phyloP scores from a whole-genome alignment of 1,140 invertebrate genomes.

The Tetragonula clypearis region DNA sequence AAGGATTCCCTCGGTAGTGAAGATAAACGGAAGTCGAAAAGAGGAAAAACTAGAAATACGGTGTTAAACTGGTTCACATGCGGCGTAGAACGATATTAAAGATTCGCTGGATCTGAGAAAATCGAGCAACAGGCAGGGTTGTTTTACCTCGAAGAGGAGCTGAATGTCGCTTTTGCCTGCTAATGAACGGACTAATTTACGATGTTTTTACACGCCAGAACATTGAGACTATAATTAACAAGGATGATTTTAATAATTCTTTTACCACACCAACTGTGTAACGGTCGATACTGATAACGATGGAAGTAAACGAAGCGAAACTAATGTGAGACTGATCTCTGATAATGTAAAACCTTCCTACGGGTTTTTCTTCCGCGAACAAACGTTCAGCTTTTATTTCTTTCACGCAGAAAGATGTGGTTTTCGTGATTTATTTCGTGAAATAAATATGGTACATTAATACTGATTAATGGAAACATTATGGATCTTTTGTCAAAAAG shows the following conservation, averaged over 20 bases:
- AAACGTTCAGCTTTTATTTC: too few relatives aligned
- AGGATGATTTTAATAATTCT: background rate
- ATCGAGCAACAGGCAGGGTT: background rate
- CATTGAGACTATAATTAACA: conserved; percentile 20
- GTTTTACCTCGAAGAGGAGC: conserved; percentile 12
- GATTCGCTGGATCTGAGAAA: background rate
- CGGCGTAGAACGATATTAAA: conserved; percentile 19
- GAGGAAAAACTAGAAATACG: background rate
- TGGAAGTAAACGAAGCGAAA: background rate
- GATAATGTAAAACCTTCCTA: background rate
- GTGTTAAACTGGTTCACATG: conserved; percentile 31
- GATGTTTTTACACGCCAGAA: background rate
- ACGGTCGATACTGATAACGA: background rate
- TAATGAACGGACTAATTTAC: conserved; percentile 38
- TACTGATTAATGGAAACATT: background rate
- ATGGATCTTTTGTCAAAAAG: too few relatives aligned
- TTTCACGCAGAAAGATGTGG: too few relatives aligned
- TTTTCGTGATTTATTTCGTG: too few relatives aligned
- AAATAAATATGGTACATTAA: background rate
- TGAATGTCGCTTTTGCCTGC: background rate
- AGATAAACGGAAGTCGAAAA: background rate
- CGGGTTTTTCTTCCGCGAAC: too few relatives aligned
- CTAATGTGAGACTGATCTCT: background rate
- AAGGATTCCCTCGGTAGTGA: background rate
- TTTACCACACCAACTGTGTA: background rate